Evolutionary conservation across 2,113 vertebrate species (phyloP).

Genomic region (Sceloporus undulatus): DNA sequence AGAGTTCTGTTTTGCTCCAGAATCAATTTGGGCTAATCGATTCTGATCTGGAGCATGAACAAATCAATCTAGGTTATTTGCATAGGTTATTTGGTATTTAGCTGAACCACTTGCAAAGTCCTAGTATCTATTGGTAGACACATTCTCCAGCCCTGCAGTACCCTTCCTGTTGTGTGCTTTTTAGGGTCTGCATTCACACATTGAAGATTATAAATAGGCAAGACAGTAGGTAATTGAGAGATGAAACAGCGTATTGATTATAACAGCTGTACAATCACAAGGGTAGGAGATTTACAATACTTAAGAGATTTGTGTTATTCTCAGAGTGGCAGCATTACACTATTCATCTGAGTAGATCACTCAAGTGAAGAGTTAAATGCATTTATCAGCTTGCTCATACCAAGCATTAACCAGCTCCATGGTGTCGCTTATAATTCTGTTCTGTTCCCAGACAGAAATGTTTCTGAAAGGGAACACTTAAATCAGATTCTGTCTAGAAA

Average conservation of each 20-base stretch:
- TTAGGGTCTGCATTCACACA: neutral
- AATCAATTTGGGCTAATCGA: too few relatives aligned
- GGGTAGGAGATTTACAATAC: neutral
- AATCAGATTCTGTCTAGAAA: neutral
- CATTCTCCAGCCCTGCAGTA: neutral
- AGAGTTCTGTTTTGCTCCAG: too few relatives aligned
- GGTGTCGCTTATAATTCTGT: neutral
- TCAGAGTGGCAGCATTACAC: neutral
- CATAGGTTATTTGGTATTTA: too few relatives aligned
- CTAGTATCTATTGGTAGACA: neutral
- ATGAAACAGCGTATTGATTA: neutral
- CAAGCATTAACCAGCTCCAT: neutral
- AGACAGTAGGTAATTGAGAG: neutral
- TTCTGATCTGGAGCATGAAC: too few relatives aligned
- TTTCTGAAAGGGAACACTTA: neutral
- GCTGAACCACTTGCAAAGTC: too few relatives aligned
- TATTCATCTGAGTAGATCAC: neutral
- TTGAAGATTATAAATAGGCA: neutral
- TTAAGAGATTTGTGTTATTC: neutral
- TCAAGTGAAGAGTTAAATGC: neutral
- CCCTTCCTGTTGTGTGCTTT: neutral
- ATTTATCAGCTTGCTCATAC: neutral
- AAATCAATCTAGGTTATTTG: too few relatives aligned
- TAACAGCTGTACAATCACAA: neutral
- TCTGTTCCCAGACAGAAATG: neutral